A percentile compares a stretch with the other conserved stretches of the same genome.
Evolutionary conservation across 2,888 invertebrate species (phyloP).

Genomic region (Melanostoma mellinum): DNA sequence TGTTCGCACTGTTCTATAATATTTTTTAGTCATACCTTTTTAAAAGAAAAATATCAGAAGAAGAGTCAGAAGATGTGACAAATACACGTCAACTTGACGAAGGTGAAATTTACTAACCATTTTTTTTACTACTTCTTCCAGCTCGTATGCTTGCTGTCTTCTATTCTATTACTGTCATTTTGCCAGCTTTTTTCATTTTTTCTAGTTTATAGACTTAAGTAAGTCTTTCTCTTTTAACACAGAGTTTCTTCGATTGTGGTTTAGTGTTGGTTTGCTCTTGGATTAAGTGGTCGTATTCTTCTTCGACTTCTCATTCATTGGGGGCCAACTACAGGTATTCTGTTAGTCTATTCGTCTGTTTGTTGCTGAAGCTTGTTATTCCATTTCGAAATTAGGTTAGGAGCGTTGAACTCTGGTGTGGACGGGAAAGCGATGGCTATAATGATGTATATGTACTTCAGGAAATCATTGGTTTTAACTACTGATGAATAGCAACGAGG

Average conservation of each 20-base stretch:
- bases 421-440: conserved; percentile 46
- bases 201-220: conserved; percentile 44
- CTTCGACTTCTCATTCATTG: conserved; percentile 48
- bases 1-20: conserved; percentile 44
- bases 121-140: conserved; percentile 40
- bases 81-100: conserved; percentile 62
- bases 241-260: conserved; percentile 39
- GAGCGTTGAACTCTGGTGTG: conserved; percentile 79
- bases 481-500: too few species aligned
- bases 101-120: conserved; percentile 71
- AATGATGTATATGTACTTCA: conserved; percentile 20
- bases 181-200: conserved; percentile 55
- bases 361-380: conserved; percentile 74
- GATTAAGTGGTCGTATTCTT: conserved; percentile 52
- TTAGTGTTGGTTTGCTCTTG: conserved; percentile 50
- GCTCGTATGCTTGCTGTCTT: conserved; percentile 37
- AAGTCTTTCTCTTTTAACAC: conserved; percentile 48
- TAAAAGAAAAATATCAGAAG: conserved; percentile 22
- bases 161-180: conserved; percentile 58
- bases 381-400: conserved; percentile 81
- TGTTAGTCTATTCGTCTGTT: conserved; percentile 39
- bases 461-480: not conserved
- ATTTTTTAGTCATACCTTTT: conserved; percentile 28
- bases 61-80: conserved; percentile 47
- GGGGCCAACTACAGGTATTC: conserved; percentile 51